These are phyloP conservation scores for Anarrhichthys ocellatus DNA, from an alignment of 2,113 vertebrate species.

Conservation along the genomic window DNA sequence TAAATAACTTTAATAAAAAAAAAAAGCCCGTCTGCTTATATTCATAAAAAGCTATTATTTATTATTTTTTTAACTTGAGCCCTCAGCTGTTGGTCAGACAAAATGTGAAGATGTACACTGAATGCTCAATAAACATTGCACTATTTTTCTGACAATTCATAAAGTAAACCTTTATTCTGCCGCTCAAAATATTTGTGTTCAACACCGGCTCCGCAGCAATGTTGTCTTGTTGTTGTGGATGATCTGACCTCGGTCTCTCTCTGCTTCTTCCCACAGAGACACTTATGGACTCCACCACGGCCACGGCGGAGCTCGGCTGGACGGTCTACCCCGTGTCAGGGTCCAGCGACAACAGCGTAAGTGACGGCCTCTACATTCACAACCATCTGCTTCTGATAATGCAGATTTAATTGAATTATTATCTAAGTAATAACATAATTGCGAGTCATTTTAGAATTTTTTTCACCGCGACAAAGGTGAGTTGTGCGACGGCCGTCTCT, in stretches of 20 bases:
- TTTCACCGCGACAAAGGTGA: background rate
- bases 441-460: background rate
- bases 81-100: background rate
- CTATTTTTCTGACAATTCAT: background rate
- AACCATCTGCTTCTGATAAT: background rate
- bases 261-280: conserved; percentile 86
- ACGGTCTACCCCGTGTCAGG: conserved; percentile 93
- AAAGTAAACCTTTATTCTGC: background rate
- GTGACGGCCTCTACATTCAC: conserved; percentile 50
- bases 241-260: conserved; percentile 53
- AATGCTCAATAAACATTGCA: background rate
- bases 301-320: conserved; percentile 98
- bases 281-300: conserved; percentile 98
- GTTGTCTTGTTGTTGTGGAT: conserved; percentile 11
- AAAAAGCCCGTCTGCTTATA: background rate
- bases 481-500: background rate
- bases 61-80: background rate
- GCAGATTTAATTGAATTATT: conserved; percentile 13
- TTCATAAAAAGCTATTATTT: background rate
- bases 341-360: conserved; percentile 89
- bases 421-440: conserved; percentile 4
- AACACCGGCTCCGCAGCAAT: background rate
- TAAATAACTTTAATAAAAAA: background rate
- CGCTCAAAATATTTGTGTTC: background rate
- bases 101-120: no score